Conservation (phyloP, 2,113 vertebrate genomes). For the Microcebus murinus region DNA sequence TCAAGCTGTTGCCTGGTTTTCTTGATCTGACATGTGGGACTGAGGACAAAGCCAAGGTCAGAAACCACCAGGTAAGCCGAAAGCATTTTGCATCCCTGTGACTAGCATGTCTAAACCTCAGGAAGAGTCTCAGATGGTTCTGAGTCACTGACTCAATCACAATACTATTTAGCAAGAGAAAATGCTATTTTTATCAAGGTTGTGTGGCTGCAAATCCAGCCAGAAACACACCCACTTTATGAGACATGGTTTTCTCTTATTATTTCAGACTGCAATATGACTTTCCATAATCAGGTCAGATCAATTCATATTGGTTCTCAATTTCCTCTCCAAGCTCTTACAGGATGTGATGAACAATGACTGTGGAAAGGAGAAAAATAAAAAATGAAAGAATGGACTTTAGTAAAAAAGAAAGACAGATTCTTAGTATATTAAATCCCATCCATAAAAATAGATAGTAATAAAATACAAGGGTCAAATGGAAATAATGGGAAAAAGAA, state of each 20-base stretch:
- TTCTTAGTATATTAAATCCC: neutral
- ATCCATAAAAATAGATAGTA: neutral
- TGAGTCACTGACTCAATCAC: neutral
- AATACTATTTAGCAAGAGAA: conserved; percentile 44
- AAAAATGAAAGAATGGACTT: neutral
- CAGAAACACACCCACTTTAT: neutral
- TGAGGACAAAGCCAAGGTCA: conserved; percentile 77
- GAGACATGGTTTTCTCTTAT: neutral
- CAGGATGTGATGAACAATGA: neutral
- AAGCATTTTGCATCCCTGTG: conserved; percentile 37
- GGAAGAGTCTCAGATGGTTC: conserved; percentile 11
- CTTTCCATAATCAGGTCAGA: conserved; percentile 22
- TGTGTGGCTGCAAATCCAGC: neutral
- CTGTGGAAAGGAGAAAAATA: neutral
- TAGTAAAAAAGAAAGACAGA: neutral
- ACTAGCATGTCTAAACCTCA: neutral
- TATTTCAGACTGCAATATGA: neutral
- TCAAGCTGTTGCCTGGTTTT: conserved; percentile 70
- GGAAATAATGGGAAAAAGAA: neutral
- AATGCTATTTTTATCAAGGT: conserved; percentile 46
- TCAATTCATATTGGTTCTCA: neutral
- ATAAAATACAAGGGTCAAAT: neutral
- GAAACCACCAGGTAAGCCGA: conserved; percentile 15
- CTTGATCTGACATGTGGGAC: conserved; percentile 64
- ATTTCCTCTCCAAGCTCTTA: neutral